phyloP scores from a whole-genome alignment of 2,888 invertebrate species.

The Caenorhabditis sp. region DNA sequence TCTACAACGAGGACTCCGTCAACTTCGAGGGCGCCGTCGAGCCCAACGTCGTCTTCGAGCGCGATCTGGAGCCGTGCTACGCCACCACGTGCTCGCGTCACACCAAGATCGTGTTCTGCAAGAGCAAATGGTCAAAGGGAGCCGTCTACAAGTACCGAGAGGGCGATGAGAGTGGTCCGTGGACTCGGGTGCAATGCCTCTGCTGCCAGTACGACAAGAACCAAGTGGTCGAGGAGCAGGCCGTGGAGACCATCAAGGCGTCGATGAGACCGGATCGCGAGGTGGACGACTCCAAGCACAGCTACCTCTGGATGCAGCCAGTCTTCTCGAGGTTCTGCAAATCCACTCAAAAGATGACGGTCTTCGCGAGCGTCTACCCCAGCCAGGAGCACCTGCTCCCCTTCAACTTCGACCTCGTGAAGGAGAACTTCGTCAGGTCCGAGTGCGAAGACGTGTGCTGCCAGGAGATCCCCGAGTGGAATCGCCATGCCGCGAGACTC shows the following conservation, averaged over 20 bases:
- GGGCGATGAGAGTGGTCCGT: not conserved
- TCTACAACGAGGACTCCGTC: not conserved
- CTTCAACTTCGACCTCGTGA: not conserved
- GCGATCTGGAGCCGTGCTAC: conserved; percentile 2
- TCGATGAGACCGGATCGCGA: not conserved
- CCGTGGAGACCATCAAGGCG: not conserved
- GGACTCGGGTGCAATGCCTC: conserved; percentile 8
- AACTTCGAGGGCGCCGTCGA: not conserved
- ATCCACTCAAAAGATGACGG: conserved; percentile 1
- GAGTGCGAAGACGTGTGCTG: not conserved
- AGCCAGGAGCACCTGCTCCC: not conserved
- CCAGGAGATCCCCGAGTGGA: not conserved
- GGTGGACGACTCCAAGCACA: not conserved
- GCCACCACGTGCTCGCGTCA: not conserved
- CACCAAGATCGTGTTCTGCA: not conserved
- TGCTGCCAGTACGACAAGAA: not conserved
- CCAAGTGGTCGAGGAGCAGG: not conserved
- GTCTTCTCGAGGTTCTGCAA: conserved; percentile 12
- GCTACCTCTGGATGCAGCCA: conserved; percentile 3
- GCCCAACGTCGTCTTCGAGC: not conserved
- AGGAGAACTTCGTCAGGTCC: not conserved
- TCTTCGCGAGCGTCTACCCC: not conserved
- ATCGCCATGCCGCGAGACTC: not conserved
- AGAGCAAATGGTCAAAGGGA: not conserved
- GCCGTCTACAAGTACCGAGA: conserved; percentile 10